Evolutionary conservation across 2,113 vertebrate species (phyloP).

Genomic region (Amphiprion ocellaris): DNA sequence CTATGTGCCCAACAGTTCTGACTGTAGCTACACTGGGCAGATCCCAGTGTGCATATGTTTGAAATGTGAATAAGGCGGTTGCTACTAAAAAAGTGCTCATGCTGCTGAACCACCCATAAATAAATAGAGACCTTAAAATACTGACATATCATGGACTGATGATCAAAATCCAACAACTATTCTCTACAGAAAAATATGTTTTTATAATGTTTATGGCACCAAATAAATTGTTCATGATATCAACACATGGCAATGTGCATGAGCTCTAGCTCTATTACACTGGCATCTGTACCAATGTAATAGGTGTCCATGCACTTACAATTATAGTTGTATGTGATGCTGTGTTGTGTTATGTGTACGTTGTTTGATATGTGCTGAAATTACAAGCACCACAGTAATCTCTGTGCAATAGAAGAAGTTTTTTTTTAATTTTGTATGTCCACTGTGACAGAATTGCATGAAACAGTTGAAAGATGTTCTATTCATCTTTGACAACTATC

Average conservation of each 20-base stretch:
- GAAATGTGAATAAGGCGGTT: not conserved
- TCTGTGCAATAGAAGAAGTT: too few species aligned
- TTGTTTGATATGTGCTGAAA: too few species aligned
- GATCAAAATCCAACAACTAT: not conserved
- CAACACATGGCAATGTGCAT: not conserved
- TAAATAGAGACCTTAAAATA: conserved; percentile 7
- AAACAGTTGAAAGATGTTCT: too few species aligned
- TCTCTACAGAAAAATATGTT: not conserved
- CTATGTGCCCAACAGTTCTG: not conserved
- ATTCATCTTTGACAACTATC: too few species aligned
- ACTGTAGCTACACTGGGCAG: not conserved
- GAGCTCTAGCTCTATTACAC: too few species aligned
- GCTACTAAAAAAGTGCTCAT: not conserved
- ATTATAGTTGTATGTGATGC: too few species aligned
- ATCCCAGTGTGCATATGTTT: not conserved
- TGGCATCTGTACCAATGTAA: not conserved
- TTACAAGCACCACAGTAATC: too few species aligned
- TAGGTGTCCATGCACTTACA: too few species aligned
- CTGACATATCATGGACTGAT: not conserved
- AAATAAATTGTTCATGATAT: not conserved
- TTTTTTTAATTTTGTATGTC: too few species aligned
- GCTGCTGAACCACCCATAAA: not conserved
- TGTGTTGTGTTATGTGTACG: too few species aligned
- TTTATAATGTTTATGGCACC: not conserved
- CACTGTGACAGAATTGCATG: too few species aligned